A percentile compares a stretch with the other conserved stretches of the same genome.
phyloP scores from a whole-genome alignment of 2,113 vertebrate genomes.

The Burhinus oedicnemus region DNA sequence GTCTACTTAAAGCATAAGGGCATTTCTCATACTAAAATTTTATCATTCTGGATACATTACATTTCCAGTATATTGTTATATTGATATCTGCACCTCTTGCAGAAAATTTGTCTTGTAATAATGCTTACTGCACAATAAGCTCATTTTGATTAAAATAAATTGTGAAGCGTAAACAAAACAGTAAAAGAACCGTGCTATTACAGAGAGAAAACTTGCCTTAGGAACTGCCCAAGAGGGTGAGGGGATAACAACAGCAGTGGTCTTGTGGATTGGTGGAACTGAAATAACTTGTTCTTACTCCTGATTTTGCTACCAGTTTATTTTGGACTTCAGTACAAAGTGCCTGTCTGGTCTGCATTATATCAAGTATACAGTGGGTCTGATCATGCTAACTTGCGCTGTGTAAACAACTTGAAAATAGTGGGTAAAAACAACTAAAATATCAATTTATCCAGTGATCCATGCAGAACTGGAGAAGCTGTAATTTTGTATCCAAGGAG shows the following conservation, averaged over 20 bases:
- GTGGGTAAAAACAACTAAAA: background rate
- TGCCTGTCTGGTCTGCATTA: background rate
- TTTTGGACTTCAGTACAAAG: background rate
- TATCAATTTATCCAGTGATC: background rate
- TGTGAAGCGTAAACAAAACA: background rate
- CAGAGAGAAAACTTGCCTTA: background rate
- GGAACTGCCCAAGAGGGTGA: background rate
- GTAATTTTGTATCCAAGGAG: background rate
- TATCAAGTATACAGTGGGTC: background rate
- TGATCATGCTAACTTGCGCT: background rate
- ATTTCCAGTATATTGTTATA: background rate
- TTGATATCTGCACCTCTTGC: background rate
- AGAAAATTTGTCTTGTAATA: background rate
- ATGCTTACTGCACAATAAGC: background rate
- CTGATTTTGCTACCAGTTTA: background rate
- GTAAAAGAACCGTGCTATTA: background rate
- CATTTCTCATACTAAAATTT: background rate
- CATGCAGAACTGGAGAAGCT: background rate
- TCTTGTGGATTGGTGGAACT: background rate
- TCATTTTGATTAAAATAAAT: background rate
- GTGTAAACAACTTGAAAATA: background rate
- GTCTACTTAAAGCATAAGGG: background rate
- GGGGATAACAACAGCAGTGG: background rate
- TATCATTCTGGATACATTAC: background rate
- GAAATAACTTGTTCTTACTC: background rate